A percentile compares a stretch with the other conserved stretches of the same genome.
These are phyloP conservation scores for Prietella phreatophila DNA, from an alignment of 2,113 vertebrate species.

Conservation along the genomic window DNA sequence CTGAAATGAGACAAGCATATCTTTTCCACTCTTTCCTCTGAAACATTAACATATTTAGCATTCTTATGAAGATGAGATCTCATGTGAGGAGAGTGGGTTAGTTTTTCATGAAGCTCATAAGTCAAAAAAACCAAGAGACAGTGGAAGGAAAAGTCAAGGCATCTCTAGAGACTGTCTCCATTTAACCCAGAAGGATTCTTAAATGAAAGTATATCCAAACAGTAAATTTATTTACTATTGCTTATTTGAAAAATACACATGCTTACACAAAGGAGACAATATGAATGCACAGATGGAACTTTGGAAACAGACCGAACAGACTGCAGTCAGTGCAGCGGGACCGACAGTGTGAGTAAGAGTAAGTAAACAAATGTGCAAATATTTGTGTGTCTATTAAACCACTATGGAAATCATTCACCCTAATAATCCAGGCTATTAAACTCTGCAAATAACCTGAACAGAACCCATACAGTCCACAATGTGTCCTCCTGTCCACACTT, in stretches of 20 bases:
- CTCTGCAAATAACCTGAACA: not conserved
- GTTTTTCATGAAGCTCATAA: not conserved
- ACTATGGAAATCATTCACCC: slow-evolving; percentile 7
- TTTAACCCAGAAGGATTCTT: not conserved
- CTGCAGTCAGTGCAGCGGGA: slow-evolving; percentile 33
- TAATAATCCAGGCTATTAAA: slow-evolving; percentile 7
- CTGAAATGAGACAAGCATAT: slow-evolving; percentile 22
- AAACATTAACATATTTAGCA: slow-evolving; percentile 22
- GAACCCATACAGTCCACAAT: not conserved
- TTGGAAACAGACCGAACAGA: slow-evolving; percentile 32
- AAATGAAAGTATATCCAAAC: slow-evolving; percentile 1
- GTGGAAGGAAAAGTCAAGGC: not conserved
- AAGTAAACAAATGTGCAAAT: slow-evolving; percentile 45
- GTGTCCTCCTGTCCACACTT: not conserved
- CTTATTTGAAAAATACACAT: slow-evolving; percentile 8
- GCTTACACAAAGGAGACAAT: slow-evolving; percentile 12
- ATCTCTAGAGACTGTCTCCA: not conserved
- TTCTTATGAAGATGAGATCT: slow-evolving; percentile 18
- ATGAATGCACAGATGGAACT: slow-evolving; percentile 25
- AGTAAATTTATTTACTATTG: slow-evolving; percentile 4
- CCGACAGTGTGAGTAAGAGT: slow-evolving; percentile 21
- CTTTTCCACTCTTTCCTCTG: not conserved
- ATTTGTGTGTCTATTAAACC: slow-evolving; percentile 29
- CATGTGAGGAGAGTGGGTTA: not conserved
- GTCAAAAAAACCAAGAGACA: not conserved